phyloP scores from a whole-genome alignment of 2,888 invertebrate genomes.

The Crepidodera aurea region DNA sequence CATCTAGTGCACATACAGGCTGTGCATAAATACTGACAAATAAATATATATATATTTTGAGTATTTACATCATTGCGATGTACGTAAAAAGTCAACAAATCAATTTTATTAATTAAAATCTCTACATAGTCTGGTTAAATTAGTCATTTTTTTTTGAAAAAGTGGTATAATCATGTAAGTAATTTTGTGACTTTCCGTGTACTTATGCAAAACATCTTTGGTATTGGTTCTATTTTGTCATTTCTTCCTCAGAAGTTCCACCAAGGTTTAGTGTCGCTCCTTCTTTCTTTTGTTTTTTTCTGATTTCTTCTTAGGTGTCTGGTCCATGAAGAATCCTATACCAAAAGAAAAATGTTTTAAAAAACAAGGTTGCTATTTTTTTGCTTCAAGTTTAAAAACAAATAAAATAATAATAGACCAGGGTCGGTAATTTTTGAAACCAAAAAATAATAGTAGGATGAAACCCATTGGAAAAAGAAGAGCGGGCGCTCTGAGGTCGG shows the following conservation, averaged over 20 bases:
- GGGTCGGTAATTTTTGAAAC: too few species aligned
- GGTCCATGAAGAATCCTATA: conserved; percentile 18
- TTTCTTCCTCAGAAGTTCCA: conserved; percentile 15
- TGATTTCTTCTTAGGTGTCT: background rate
- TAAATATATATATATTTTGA: conserved; percentile 42
- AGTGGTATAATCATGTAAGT: background rate
- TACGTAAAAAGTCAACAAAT: conserved; percentile 4
- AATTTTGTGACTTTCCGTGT: conserved; percentile 26
- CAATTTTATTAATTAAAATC: background rate
- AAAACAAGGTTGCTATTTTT: too few species aligned
- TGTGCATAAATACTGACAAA: conserved; percentile 37
- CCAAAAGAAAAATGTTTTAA: conserved; percentile 2
- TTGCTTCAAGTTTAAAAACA: too few species aligned
- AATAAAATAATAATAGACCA: too few species aligned
- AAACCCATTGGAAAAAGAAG: background rate
- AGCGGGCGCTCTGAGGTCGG: background rate
- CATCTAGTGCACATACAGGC: conserved; percentile 36
- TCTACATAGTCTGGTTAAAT: too few species aligned
- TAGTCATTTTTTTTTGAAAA: background rate
- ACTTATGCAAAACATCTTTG: conserved; percentile 50
- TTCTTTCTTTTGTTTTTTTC: conserved; percentile 22
- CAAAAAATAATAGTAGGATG: too few species aligned
- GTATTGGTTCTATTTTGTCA: conserved; percentile 43
- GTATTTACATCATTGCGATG: conserved; percentile 44
- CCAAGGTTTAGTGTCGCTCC: conserved; percentile 21